Conservation (phyloP, 2,888 invertebrate genomes). For the Nephrocerus scutellatus region DNA sequence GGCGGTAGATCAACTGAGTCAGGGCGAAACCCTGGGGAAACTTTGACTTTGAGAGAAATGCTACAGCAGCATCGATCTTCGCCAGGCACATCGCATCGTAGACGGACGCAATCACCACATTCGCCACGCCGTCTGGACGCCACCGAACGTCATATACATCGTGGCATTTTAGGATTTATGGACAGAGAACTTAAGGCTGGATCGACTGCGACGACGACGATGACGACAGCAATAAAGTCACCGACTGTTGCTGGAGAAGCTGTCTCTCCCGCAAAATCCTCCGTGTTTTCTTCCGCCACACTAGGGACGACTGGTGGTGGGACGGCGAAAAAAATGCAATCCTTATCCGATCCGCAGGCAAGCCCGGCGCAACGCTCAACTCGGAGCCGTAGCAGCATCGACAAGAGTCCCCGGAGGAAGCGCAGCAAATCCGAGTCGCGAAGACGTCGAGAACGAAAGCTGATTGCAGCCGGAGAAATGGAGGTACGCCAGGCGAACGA, state of each 20-base stretch:
- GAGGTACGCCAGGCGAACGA: constrained; percentile 48
- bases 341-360: constrained; percentile 46
- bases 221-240: too few species aligned
- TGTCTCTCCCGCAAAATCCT: too few species aligned
- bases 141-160: constrained; percentile 37
- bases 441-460: constrained; percentile 44
- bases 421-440: constrained; percentile 48
- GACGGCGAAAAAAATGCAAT: constrained; percentile 41
- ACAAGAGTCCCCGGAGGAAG: constrained; percentile 47
- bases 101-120: constrained; percentile 37
- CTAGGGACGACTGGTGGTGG: too few species aligned
- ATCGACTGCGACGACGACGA: constrained; percentile 38
- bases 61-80: constrained; percentile 31
- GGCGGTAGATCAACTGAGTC: too few species aligned
- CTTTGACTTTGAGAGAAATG: constrained; percentile 42
- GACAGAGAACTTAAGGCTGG: constrained; percentile 45
- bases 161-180: constrained; percentile 46
- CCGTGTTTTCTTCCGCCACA: too few species aligned
- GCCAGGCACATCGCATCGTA: constrained; percentile 19
- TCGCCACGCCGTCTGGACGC: constrained; percentile 26
- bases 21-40: constrained; percentile 44
- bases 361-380: constrained; percentile 47
- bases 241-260: constrained; percentile 19
- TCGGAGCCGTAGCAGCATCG: constrained; percentile 45
- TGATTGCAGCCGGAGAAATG: constrained; percentile 48